A percentile compares a stretch with the other conserved stretches of the same genome.
phyloP scores from a whole-genome alignment of 2,888 invertebrate genomes.

The Drosophila falleni region DNA sequence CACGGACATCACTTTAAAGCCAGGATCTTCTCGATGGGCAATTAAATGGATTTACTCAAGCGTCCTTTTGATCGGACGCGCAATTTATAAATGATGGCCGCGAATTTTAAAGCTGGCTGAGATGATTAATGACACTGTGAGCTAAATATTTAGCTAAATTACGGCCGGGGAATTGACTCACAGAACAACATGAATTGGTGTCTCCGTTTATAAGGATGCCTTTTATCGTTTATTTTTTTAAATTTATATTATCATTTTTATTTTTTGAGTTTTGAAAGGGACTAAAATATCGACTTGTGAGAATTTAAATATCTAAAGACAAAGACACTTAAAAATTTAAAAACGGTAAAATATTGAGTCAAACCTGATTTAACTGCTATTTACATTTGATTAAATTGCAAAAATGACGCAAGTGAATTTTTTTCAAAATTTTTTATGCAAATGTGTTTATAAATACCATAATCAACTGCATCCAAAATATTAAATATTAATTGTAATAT shows the following conservation, averaged over 20 bases:
- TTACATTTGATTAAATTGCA: too few species aligned
- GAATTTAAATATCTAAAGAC: not conserved
- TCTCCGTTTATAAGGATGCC: not conserved
- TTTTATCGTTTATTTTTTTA: not conserved
- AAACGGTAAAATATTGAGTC: too few species aligned
- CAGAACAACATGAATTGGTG: not conserved
- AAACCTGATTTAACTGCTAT: too few species aligned
- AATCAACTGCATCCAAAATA: too few species aligned
- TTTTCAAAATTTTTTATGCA: too few species aligned
- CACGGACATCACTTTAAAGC: conserved; percentile 66
- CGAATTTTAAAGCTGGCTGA: conserved; percentile 39
- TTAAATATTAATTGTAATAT: too few species aligned
- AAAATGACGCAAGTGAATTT: too few species aligned
- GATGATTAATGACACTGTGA: conserved; percentile 66
- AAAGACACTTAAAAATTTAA: too few species aligned
- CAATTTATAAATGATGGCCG: conserved; percentile 81
- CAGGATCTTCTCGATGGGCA: conserved; percentile 49
- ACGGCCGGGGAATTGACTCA: conserved; percentile 1
- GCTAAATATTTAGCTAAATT: conserved; percentile 13
- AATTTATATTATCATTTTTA: not conserved
- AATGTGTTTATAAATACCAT: too few species aligned
- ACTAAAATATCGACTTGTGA: not conserved
- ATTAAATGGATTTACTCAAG: conserved; percentile 81
- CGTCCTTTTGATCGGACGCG: conserved; percentile 55
- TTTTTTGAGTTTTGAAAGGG: not conserved